phyloP scores from a whole-genome alignment of 2,797 vertebrate genomes.

The Lithobates sylvaticus region DNA sequence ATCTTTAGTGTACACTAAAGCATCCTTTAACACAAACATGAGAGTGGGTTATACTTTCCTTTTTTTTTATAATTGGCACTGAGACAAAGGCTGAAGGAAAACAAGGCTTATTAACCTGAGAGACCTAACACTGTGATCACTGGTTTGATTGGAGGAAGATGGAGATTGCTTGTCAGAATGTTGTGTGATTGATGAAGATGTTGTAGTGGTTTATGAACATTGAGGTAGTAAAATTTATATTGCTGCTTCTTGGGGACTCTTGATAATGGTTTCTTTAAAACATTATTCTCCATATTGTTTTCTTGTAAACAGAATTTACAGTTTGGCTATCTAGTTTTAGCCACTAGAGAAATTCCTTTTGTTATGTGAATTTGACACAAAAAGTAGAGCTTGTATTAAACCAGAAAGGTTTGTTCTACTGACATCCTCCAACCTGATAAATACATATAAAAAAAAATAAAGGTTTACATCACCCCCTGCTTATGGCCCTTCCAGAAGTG shows the following conservation, averaged over 20 bases:
- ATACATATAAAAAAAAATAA: too few relatives aligned
- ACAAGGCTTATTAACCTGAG: background rate
- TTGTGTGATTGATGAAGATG: background rate
- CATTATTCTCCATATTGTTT: background rate
- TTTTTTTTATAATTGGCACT: background rate
- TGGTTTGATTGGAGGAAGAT: constrained; percentile 7
- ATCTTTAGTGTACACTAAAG: background rate
- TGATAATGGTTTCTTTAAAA: background rate
- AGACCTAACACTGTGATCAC: constrained; percentile 46
- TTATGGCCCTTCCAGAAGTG: too few relatives aligned
- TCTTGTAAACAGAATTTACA: background rate
- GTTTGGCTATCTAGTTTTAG: background rate
- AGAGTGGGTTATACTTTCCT: background rate
- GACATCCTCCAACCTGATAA: too few relatives aligned
- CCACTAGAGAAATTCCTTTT: background rate
- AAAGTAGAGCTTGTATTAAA: background rate
- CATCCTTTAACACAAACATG: background rate
- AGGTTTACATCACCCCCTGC: too few relatives aligned
- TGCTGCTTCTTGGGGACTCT: background rate
- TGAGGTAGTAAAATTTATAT: background rate
- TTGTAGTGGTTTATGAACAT: background rate
- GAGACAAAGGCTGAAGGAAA: background rate
- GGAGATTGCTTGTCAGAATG: background rate
- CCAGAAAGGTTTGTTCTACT: background rate
- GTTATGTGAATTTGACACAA: background rate